Evolutionary conservation across 2,113 vertebrate species (phyloP).

Genomic region (Perca flavescens): DNA sequence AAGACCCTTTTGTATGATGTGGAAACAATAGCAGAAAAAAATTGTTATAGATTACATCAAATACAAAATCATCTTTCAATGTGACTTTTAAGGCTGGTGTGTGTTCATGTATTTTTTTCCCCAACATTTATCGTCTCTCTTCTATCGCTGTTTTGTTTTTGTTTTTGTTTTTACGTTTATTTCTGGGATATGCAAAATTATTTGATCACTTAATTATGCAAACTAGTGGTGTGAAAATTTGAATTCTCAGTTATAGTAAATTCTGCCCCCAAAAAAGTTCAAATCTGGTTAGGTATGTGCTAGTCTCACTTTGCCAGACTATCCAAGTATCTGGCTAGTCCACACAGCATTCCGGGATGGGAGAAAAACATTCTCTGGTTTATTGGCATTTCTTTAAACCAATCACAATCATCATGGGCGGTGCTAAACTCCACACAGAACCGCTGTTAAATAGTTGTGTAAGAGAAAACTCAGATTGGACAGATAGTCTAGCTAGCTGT

Average conservation of each 20-base stretch:
- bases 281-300: not conserved
- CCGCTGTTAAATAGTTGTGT: too few relatives aligned
- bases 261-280: not conserved
- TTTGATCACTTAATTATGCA: not conserved
- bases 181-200: not conserved
- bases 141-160: not conserved
- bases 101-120: not conserved
- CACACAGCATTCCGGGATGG: too few relatives aligned
- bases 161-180: not conserved
- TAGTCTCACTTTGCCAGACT: too few relatives aligned
- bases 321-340: too few relatives aligned
- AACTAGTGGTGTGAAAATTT: not conserved
- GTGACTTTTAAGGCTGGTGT: not conserved
- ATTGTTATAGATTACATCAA: not conserved
- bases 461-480: too few relatives aligned
- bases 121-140: not conserved
- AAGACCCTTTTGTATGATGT: constrained; percentile 51
- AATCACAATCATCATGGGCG: too few relatives aligned
- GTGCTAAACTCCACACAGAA: too few relatives aligned
- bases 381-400: too few relatives aligned
- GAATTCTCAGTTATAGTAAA: not conserved
- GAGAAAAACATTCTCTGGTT: too few relatives aligned
- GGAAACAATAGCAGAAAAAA: not conserved
- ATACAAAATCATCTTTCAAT: not conserved
- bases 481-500: too few relatives aligned